Percentiles rank a stretch among this genome's conserved stretches.
phyloP scores from a whole-genome alignment of 2,888 invertebrate genomes.

The Achlya flavicornis region DNA sequence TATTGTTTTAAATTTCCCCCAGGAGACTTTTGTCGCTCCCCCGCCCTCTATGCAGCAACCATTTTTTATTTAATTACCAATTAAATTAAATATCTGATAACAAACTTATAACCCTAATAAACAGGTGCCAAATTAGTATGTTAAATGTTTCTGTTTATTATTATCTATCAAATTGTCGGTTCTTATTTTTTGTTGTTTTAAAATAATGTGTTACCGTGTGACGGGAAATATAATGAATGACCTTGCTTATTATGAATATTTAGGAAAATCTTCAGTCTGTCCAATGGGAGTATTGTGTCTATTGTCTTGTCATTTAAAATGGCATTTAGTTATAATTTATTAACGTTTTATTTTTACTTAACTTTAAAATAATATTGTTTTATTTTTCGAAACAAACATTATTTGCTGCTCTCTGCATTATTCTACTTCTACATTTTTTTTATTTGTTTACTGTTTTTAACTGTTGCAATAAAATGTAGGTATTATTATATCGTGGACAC shows the following conservation, averaged over 20 bases:
- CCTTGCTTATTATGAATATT: not conserved
- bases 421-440: no score
- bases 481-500: no score
- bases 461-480: no score
- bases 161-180: slow-evolving; percentile 12
- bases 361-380: not conserved
- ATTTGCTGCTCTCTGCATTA: not conserved
- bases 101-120: not conserved
- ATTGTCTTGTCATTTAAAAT: slow-evolving; percentile 19
- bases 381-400: not conserved
- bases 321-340: slow-evolving; percentile 15
- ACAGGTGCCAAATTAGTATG: slow-evolving; percentile 4
- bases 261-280: not conserved
- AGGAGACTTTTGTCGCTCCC: no score
- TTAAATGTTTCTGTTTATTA: slow-evolving; percentile 15
- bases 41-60: no score
- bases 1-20: no score
- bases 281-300: slow-evolving; percentile 1
- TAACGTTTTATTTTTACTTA: slow-evolving; percentile 1
- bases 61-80: no score
- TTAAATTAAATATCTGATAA: not conserved
- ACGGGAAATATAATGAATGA: not conserved
- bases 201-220: slow-evolving; percentile 2
- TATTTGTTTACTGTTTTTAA: no score
- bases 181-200: slow-evolving; percentile 15